These are phyloP conservation scores for Hemibates koningsi DNA, from an alignment of 2,113 vertebrate genomes.

Conservation along the genomic window DNA sequence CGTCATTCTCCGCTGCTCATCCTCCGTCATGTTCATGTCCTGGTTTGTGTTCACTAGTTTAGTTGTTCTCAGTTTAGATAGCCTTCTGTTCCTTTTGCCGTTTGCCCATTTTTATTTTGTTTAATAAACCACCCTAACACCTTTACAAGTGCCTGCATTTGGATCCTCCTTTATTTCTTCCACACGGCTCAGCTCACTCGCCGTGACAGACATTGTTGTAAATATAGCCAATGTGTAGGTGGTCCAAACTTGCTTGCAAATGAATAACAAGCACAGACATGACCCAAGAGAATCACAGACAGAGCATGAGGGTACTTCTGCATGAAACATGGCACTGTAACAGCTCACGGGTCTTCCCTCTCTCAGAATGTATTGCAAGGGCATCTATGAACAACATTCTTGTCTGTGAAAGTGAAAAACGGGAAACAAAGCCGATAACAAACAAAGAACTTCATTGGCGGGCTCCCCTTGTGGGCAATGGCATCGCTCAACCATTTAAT, in stretches of 20 bases:
- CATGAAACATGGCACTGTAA: neutral
- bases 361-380: neutral
- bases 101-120: too few relatives aligned
- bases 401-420: neutral
- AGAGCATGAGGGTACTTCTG: neutral
- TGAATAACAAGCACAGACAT: conserved; percentile 47
- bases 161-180: too few relatives aligned
- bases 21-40: too few relatives aligned
- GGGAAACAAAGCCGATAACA: conserved; percentile 25
- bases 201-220: neutral
- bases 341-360: conserved; percentile 5
- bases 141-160: too few relatives aligned
- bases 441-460: conserved; percentile 46
- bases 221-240: conserved; percentile 61
- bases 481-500: conserved; percentile 61
- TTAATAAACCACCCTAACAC: too few relatives aligned
- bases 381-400: neutral
- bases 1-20: too few relatives aligned
- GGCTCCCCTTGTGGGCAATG: conserved; percentile 33
- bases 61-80: too few relatives aligned
- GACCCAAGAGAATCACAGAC: conserved; percentile 41
- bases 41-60: too few relatives aligned
- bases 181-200: too few relatives aligned
- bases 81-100: too few relatives aligned
- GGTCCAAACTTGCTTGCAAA: conserved; percentile 53